Base-by-base conservation (phyloP, 1,140 invertebrate genomes). In the Oppia nitens region DNA sequence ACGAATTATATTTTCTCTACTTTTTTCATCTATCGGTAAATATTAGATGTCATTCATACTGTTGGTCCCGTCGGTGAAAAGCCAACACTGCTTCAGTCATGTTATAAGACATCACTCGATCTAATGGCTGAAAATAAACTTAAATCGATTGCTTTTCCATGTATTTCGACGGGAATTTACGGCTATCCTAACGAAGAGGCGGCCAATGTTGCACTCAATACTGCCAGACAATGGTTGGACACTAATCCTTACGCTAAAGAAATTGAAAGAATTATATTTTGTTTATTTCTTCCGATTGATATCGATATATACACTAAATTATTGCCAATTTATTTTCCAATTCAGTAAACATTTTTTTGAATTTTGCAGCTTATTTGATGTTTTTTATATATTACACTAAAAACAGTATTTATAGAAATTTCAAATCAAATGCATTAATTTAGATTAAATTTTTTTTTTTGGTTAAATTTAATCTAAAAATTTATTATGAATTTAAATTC, bases 261-360 rank as follows among this genome's bases (percentile, higher is more conserved):
- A 40, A 51, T 89, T 63, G 81, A 87, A 40, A 74, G 82, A 66
- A 73, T 90, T 1, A 83, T 92, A 26, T 90, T 92, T 68, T 88
- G 85, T 66, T 68, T 85, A 6, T 90, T 88, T 66, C 69, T 85
- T 57, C 73, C 78, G 29, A 69, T 75, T 23, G 87, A 91, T 74
- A 76, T 81, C 28, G 72, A 79, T 26, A 78, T 85, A 40, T 91
- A 90, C 70, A 76, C 84, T 66, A 78, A 78, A 14, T 67, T 83
- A 12, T 68, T 87, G 67, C 81, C 82, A 64, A 72, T 79, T 59
- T 86, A 82, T 71, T 89, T 87, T 71, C 80, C 82, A 25, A 4
- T 50, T 17, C 12, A 57, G 21, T 51, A n/a, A 51, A 17, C n/a
- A n/a, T n/a, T n/a, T n/a, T n/a, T n/a, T n/a, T n/a, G n/a, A n/a